Evolutionary conservation across 1,140 invertebrate species (phyloP).

Genomic region (Thaumetopoea pityocampa): DNA sequence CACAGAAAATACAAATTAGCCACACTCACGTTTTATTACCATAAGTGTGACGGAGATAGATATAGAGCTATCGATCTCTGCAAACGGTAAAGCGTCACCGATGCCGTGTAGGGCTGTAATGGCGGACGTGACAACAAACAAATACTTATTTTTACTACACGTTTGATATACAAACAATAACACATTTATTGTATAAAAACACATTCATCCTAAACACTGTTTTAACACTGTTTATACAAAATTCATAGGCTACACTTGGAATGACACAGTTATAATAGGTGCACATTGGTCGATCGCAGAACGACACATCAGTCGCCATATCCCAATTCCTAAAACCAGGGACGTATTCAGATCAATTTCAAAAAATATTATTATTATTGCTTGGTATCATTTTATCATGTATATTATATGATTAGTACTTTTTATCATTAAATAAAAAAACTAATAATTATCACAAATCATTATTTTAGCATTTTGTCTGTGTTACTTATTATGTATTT

Average conservation of each 20-base stretch:
- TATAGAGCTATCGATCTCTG: conserved; percentile 37
- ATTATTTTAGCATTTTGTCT: too few relatives aligned
- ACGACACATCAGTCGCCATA: conserved; percentile 61
- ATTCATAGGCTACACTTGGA: conserved; percentile 4
- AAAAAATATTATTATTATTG: conserved; percentile 3
- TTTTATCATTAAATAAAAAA: too few relatives aligned
- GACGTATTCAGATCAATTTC: conserved; percentile 31
- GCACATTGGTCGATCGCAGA: conserved; percentile 52
- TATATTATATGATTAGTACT: too few relatives aligned
- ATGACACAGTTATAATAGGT: conserved; percentile 37
- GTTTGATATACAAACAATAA: conserved; percentile 24
- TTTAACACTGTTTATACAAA: conserved; percentile 19
- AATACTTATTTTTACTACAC: conserved; percentile 20
- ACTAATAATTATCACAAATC: too few relatives aligned
- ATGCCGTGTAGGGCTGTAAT: conserved; percentile 38
- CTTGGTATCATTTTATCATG: too few relatives aligned
- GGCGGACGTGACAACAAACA: conserved; percentile 47
- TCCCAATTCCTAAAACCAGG: conserved; percentile 53
- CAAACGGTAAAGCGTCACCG: conserved; percentile 21
- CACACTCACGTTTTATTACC: conserved; percentile 29
- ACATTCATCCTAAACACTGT: conserved; percentile 5
- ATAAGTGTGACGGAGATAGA: conserved; percentile 43
- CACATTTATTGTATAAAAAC: conserved; percentile 23
- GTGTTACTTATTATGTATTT: too few relatives aligned
- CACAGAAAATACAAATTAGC: conserved; percentile 20